phyloP scores from a whole-genome alignment of 2,888 invertebrate species.

The Macrophya annulata region DNA sequence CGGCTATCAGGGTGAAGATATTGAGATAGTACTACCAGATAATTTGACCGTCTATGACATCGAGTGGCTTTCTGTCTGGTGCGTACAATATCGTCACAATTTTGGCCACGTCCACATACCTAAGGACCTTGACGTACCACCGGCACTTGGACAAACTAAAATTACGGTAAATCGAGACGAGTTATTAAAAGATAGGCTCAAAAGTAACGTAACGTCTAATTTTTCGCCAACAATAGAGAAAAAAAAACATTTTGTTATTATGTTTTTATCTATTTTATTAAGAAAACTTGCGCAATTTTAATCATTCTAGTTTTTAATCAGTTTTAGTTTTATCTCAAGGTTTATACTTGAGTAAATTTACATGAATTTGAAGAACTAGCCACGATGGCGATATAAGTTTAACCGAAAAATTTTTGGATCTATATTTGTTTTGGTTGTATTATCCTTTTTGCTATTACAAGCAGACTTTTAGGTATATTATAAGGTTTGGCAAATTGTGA shows the following conservation, averaged over 20 bases:
- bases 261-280: too few relatives aligned
- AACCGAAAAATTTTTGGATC: too few relatives aligned
- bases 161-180: constrained; percentile 87
- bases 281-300: background rate
- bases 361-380: too few relatives aligned
- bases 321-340: background rate
- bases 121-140: constrained; percentile 93
- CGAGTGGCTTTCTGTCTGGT: constrained; percentile 96
- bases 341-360: background rate
- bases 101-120: constrained; percentile 95
- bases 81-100: constrained; percentile 93
- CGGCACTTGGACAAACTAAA: constrained; percentile 94
- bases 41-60: constrained; percentile 94
- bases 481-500: too few relatives aligned
- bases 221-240: background rate
- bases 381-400: too few relatives aligned
- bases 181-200: constrained; percentile 5
- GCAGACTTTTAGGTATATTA: too few relatives aligned
- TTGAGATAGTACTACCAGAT: constrained; percentile 93
- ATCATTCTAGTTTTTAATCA: background rate
- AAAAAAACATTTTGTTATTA: background rate
- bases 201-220: constrained; percentile 59
- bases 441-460: too few relatives aligned
- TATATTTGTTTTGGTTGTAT: too few relatives aligned
- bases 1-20: constrained; percentile 95